These are phyloP conservation scores for Zelostemma sp. DNA, from an alignment of 1,140 invertebrate genomes.

Conservation along the genomic window DNA sequence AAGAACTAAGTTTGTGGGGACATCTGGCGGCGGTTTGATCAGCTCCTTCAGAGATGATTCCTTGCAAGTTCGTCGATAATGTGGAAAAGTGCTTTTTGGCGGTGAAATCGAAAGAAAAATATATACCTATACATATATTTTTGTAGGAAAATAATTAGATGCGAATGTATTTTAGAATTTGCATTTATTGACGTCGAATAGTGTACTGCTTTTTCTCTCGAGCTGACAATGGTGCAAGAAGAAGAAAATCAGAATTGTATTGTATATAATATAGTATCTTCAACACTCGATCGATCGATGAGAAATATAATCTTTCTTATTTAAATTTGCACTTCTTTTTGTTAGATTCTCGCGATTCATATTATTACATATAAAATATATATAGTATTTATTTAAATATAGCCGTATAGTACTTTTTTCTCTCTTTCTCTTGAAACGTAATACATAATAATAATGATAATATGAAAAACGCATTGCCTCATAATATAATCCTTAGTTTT, in stretches of 20 bases:
- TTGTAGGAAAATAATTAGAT: too few relatives aligned
- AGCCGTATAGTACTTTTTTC: constrained; percentile 56
- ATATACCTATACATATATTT: too few relatives aligned
- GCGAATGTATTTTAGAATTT: constrained; percentile 30
- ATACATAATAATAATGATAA: constrained; percentile 39
- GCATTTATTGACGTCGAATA: constrained; percentile 46
- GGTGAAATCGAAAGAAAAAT: too few relatives aligned
- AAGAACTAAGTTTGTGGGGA: too few relatives aligned
- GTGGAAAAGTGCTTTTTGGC: too few relatives aligned
- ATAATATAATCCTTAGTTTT: constrained; percentile 63
- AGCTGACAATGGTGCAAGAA: constrained; percentile 57
- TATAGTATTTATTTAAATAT: constrained; percentile 58
- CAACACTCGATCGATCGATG: constrained; percentile 54
- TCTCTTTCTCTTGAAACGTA: constrained; percentile 54
- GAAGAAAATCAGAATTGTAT: constrained; percentile 58
- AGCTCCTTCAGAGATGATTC: too few relatives aligned
- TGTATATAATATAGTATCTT: too few relatives aligned
- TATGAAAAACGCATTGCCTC: constrained; percentile 56
- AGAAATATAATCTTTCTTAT: constrained; percentile 54
- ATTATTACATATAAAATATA: constrained; percentile 68
- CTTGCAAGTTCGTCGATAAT: too few relatives aligned
- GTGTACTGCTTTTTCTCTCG: constrained; percentile 54
- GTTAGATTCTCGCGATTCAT: constrained; percentile 58
- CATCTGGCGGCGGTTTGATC: too few relatives aligned
- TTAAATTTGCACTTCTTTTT: constrained; percentile 54